These are phyloP conservation scores for Oncorhynchus mykiss DNA, from an alignment of 2,113 vertebrate species.

Conservation along the genomic window DNA sequence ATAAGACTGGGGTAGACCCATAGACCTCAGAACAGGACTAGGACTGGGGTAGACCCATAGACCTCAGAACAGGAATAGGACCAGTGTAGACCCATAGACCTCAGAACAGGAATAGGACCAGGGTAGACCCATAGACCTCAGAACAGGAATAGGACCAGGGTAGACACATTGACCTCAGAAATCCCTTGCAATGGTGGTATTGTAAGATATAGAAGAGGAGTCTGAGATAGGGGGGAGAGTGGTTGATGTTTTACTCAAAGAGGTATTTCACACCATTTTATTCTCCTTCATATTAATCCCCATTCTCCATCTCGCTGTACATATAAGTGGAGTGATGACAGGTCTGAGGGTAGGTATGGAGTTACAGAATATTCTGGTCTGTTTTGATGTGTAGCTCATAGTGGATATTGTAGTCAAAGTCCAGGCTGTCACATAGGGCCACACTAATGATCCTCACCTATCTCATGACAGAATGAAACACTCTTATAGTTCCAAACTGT, in stretches of 20 bases:
- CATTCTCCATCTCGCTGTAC: constrained; percentile 20
- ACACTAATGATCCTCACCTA: background rate
- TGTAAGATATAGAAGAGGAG: too few species aligned
- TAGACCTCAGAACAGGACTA: too few species aligned
- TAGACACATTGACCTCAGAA: too few species aligned
- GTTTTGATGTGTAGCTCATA: background rate
- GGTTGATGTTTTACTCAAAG: constrained; percentile 20
- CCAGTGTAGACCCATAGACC: too few species aligned
- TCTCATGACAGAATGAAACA: background rate
- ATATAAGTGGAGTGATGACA: constrained; percentile 27
- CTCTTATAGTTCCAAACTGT: too few species aligned
- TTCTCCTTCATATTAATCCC: constrained; percentile 16
- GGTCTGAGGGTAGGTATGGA: background rate
- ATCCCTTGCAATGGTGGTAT: too few species aligned
- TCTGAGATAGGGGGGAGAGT: background rate
- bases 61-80: too few species aligned
- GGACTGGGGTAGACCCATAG: too few species aligned
- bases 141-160: too few species aligned
- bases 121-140: too few species aligned
- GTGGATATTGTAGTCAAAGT: background rate
- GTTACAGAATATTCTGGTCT: constrained; percentile 10
- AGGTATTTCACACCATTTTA: constrained; percentile 35
- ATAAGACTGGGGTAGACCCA: too few species aligned
- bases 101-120: too few species aligned
- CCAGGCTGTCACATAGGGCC: background rate